Percentiles rank a stretch among this genome's conserved stretches.
Evolutionary conservation across 2,888 invertebrate genomes (phyloP).

Genomic region (Matsumyia berberina): DNA sequence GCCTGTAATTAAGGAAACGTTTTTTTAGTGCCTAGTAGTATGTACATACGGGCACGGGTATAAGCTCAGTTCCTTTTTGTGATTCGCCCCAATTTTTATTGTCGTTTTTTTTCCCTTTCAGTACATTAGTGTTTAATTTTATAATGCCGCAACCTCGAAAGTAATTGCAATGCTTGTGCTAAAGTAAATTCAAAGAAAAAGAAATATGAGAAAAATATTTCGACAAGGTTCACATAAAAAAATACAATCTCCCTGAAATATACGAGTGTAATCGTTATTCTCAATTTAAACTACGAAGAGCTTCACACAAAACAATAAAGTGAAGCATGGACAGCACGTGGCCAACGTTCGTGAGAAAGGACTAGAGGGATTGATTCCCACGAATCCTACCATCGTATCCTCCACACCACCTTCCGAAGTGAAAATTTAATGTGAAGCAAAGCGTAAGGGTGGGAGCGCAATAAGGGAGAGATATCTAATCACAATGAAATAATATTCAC

Average conservation of each 20-base stretch:
- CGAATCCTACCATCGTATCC: constrained; percentile 72
- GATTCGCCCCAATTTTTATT: too few relatives aligned
- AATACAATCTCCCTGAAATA: constrained; percentile 34
- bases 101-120: too few relatives aligned
- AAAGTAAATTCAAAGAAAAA: background rate
- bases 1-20: too few relatives aligned
- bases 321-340: constrained; percentile 83
- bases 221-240: constrained; percentile 49
- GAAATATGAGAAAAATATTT: constrained; percentile 44
- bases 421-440: constrained; percentile 18
- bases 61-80: too few relatives aligned
- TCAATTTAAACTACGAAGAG: constrained; percentile 49
- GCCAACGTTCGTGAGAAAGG: constrained; percentile 84
- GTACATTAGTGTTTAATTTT: too few relatives aligned
- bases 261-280: constrained; percentile 51
- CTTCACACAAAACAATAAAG: constrained; percentile 64
- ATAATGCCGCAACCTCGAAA: background rate
- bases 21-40: too few relatives aligned
- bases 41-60: too few relatives aligned
- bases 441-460: background rate
- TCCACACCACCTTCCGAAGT: constrained; percentile 43
- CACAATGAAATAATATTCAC: constrained; percentile 43
- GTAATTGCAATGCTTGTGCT: background rate
- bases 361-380: constrained; percentile 82
- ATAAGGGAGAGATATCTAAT: constrained; percentile 57